Percentiles rank a stretch among this genome's conserved stretches.
Evolutionary conservation across 2,113 vertebrate species (phyloP).

Genomic region (Turnix velox): DNA sequence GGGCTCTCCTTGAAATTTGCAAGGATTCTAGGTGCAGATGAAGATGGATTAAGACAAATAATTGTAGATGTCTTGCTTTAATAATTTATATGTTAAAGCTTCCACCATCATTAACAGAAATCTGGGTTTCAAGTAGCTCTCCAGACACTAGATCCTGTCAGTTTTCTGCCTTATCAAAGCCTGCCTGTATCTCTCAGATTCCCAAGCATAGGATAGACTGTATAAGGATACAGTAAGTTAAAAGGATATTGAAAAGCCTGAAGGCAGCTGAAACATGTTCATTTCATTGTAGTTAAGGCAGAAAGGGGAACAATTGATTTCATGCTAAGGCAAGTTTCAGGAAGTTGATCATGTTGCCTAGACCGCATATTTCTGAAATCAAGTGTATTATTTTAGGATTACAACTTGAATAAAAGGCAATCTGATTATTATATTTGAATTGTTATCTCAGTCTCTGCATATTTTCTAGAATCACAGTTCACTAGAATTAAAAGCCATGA

Average conservation of each 20-base stretch:
- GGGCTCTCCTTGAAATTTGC: neutral
- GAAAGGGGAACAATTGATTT: neutral
- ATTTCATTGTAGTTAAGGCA: neutral
- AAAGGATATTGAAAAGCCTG: neutral
- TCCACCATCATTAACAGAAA: neutral
- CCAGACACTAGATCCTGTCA: neutral
- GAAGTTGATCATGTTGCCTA: neutral
- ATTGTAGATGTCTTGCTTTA: neutral
- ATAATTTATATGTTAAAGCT: neutral
- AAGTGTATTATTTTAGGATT: neutral
- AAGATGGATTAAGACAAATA: neutral
- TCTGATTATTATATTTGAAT: neutral
- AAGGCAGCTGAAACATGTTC: neutral
- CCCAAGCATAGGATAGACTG: neutral
- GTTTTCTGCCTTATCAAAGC: neutral
- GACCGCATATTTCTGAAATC: neutral
- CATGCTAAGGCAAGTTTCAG: neutral
- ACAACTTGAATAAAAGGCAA: neutral
- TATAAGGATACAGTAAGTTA: neutral
- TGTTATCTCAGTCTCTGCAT: neutral
- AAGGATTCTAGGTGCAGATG: neutral
- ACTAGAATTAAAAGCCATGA: neutral
- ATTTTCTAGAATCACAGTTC: neutral
- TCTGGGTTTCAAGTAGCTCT: neutral
- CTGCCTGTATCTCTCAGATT: neutral